Base-by-base conservation (phyloP, 2,113 vertebrate species). In the Istiophorus platypterus region DNA sequence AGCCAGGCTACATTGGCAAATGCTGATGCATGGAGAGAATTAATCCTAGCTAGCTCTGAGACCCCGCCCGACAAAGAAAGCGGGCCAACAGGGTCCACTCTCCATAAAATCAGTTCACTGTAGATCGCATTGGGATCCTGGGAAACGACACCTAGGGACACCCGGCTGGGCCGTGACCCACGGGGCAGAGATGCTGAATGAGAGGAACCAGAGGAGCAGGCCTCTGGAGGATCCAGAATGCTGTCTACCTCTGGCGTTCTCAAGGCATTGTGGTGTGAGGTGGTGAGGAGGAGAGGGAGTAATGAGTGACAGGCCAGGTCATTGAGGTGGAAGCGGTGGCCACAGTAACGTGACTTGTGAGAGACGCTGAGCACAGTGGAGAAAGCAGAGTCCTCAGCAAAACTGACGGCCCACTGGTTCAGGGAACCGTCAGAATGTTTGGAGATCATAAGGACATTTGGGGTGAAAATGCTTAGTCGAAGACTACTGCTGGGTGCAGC, bases 1-100 rank as follows among this genome's bases (percentile, higher is more conserved):
- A 99, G 94, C 98, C 98, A 99, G 45, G 98, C 97, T 87, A 99
- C 97, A 85, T 99, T 99, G 88, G 97, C 96, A 95, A 99, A 99
- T 15, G 98, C 98, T 42, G 98, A 99, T 72, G 97, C 92, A 27
- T 99, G 97, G 74, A 99, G 97, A 27, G 98, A 99, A 94, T 99
- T 99, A 88, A 99, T 98, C 89, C 98, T 95, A 59, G 98, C 98
- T 72, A 99, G 96, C 92, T 99, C 98, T 2, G 97, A 99, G 73
- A 99, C 98, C 22, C 98, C 98, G 41, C 98, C 98, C 80, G 98
- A 98, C 89, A 98, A 96, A 54, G 98, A 99, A 31, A 99, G 89
- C 0, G 98, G 97, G 2, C 98, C 98, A n/a, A 99, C 97, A 5
- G 98, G 98, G 91, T 99, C 98, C 77, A 99, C 98, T 81, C 98